Conservation (phyloP, 2,888 invertebrate genomes). For the Matsumyia berberina region DNA sequence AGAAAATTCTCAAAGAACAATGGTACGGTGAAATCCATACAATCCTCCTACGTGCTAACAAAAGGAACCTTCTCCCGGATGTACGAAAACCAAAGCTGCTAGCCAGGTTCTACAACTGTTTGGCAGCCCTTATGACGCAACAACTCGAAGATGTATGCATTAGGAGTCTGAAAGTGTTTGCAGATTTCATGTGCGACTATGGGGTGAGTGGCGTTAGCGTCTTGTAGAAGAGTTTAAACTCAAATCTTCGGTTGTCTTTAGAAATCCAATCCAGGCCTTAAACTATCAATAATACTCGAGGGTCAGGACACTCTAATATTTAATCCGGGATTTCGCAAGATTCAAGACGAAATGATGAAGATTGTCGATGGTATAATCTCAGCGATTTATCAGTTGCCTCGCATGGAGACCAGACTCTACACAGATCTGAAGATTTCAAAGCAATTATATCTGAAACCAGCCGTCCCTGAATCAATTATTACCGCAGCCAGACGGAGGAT, state of each 20-base stretch:
- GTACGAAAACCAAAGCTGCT: slow-evolving; percentile 87
- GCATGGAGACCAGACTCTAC: slow-evolving; percentile 90
- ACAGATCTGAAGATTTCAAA: slow-evolving; percentile 80
- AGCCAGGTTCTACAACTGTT: slow-evolving; percentile 92
- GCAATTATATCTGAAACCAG: slow-evolving; percentile 85
- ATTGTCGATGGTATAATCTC: slow-evolving; percentile 91
- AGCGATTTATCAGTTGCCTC: slow-evolving; percentile 89
- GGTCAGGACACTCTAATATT: slow-evolving; percentile 87
- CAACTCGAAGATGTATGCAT: slow-evolving; percentile 93
- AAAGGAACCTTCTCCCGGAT: slow-evolving; percentile 89
- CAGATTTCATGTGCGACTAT: slow-evolving; percentile 90
- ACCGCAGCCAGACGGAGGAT: slow-evolving; percentile 87
- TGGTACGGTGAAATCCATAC: slow-evolving; percentile 83
- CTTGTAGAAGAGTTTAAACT: neutral
- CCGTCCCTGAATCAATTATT: slow-evolving; percentile 89
- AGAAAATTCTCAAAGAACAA: slow-evolving; percentile 87
- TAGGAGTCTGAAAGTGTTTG: slow-evolving; percentile 91
- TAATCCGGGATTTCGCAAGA: slow-evolving; percentile 90
- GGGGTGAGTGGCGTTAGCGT: slow-evolving; percentile 86
- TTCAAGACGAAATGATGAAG: slow-evolving; percentile 88
- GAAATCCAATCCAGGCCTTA: slow-evolving; percentile 89
- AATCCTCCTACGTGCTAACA: slow-evolving; percentile 86
- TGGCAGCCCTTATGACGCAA: slow-evolving; percentile 94
- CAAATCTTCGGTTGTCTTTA: slow-evolving; percentile 81
- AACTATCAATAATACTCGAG: slow-evolving; percentile 82